These are phyloP conservation scores for Muricea muricata DNA, from an alignment of 92 coral and sea anemone species.

Conservation along the genomic window DNA sequence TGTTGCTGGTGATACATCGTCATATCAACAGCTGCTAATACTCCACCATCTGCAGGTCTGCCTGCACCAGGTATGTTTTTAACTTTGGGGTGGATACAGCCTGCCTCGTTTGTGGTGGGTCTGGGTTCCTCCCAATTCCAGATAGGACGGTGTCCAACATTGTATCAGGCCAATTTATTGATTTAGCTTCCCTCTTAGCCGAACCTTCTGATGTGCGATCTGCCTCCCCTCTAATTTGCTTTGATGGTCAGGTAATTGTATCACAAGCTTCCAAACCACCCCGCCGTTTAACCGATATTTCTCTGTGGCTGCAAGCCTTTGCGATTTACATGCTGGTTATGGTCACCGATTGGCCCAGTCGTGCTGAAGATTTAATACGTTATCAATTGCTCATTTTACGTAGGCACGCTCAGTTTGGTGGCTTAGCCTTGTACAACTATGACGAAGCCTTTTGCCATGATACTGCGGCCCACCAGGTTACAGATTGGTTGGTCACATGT, in stretches of 20 bases:
- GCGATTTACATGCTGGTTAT: background rate
- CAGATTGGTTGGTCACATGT: background rate
- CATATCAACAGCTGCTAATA: background rate
- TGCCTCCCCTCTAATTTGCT: background rate
- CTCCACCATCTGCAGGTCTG: background rate
- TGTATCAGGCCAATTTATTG: background rate
- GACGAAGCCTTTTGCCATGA: background rate
- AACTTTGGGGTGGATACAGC: background rate
- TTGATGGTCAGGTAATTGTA: background rate
- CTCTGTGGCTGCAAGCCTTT: too few relatives aligned
- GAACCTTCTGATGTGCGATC: background rate
- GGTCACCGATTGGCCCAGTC: background rate
- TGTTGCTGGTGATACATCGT: background rate
- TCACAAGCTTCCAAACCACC: background rate
- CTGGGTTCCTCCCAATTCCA: conserved; percentile 6
- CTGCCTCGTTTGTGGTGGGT: background rate
- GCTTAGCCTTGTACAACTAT: background rate
- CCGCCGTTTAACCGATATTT: background rate
- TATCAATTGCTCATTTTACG: background rate
- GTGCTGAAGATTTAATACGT: background rate
- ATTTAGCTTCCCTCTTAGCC: background rate
- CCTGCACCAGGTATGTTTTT: background rate
- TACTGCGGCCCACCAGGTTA: background rate
- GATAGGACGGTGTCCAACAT: background rate
- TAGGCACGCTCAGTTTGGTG: background rate